Conservation (phyloP, 1,140 invertebrate species). For the Diachasmimorpha longicaudata region DNA sequence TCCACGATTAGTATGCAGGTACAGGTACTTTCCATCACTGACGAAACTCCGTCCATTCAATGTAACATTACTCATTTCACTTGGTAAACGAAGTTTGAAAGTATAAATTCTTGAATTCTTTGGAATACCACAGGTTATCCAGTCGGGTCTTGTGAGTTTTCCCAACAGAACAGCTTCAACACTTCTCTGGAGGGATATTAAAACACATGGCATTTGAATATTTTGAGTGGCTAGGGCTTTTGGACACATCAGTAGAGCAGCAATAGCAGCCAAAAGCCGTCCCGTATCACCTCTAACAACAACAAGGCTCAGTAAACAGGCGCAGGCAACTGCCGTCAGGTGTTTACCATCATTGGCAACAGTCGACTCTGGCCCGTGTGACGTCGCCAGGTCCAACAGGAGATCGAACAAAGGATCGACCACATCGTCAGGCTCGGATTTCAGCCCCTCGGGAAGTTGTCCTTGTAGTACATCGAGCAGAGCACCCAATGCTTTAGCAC, state of each 20-base stretch:
- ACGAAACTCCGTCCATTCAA: constrained; percentile 67
- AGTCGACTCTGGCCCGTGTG: constrained; percentile 66
- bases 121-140: constrained; percentile 87
- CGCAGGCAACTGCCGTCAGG: constrained; percentile 85
- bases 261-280: constrained; percentile 84
- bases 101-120: constrained; percentile 76
- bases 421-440: constrained; percentile 73
- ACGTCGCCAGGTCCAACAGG: constrained; percentile 78
- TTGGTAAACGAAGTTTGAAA: constrained; percentile 68
- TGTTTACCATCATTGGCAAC: constrained; percentile 69
- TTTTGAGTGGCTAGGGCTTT: constrained; percentile 77
- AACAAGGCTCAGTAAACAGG: constrained; percentile 87
- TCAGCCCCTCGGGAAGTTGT: constrained; percentile 83
- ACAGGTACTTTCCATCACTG: constrained; percentile 89
- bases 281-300: constrained; percentile 94
- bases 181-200: constrained; percentile 87
- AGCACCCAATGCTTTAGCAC: constrained; percentile 84
- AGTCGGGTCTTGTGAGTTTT: constrained; percentile 82
- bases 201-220: constrained; percentile 83
- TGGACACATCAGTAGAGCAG: constrained; percentile 87
- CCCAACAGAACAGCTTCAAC: constrained; percentile 87
- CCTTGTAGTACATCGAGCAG: constrained; percentile 91
- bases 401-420: constrained; percentile 83
- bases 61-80: constrained; percentile 58
- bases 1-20: constrained; percentile 74